Percentiles rank a stretch among this genome's conserved stretches.
Conservation (phyloP, 2,113 vertebrate genomes). For the Labrus mixtus region DNA sequence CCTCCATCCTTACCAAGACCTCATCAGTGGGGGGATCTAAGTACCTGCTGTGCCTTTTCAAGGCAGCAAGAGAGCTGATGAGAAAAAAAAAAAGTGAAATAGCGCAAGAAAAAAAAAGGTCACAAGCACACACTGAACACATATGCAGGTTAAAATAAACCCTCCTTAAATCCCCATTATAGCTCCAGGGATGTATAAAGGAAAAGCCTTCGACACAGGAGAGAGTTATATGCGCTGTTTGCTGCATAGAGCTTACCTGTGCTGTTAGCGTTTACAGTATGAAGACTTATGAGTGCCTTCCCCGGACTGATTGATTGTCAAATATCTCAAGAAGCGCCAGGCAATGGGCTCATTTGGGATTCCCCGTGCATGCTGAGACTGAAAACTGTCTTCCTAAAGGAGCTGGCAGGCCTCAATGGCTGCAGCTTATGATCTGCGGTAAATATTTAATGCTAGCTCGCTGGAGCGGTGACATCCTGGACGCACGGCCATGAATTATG, state of each 20-base stretch:
- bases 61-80: conserved; percentile 33
- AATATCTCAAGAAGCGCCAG: conserved; percentile 38
- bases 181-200: background rate
- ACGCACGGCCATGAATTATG: conserved; percentile 82
- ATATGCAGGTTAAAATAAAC: background rate
- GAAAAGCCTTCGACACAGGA: conserved; percentile 1
- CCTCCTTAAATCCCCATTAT: background rate
- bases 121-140: background rate
- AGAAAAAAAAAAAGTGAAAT: conserved; percentile 8
- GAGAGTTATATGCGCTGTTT: conserved; percentile 1
- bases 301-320: conserved; percentile 55
- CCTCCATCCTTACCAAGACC: conserved; percentile 26
- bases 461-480: conserved; percentile 76
- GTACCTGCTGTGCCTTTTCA: conserved; percentile 42
- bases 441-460: conserved; percentile 82
- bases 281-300: conserved; percentile 51
- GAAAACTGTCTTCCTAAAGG: conserved; percentile 67
- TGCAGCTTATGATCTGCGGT: conserved; percentile 78
- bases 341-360: conserved; percentile 69
- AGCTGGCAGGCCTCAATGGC: conserved; percentile 59
- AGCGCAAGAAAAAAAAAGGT: background rate
- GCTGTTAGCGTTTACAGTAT: conserved; percentile 40
- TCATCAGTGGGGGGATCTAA: conserved; percentile 32
- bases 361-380: conserved; percentile 50
- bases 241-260: conserved; percentile 18